These are phyloP conservation scores for Xanthorhoe designata DNA, from an alignment of 2,888 invertebrate species.

Conservation along the genomic window DNA sequence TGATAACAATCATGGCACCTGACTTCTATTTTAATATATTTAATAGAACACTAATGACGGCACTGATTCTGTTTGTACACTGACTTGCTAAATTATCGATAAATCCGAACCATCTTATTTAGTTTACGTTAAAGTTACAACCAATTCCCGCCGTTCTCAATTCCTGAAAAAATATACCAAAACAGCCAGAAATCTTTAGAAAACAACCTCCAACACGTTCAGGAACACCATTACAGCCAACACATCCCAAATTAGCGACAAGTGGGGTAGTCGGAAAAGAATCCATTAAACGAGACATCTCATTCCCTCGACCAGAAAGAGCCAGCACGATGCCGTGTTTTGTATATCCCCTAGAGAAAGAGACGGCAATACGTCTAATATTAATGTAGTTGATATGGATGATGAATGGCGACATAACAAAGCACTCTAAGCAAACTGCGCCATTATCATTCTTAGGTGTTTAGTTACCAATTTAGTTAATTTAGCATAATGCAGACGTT, in stretches of 20 bases:
- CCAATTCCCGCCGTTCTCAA: too few relatives aligned
- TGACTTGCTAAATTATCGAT: too few relatives aligned
- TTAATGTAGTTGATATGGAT: constrained; percentile 73
- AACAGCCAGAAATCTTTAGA: constrained; percentile 1
- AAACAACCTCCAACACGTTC: constrained; percentile 16
- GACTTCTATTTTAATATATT: too few relatives aligned
- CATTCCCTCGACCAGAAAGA: constrained; percentile 16
- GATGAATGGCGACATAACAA: constrained; percentile 82
- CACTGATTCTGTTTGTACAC: too few relatives aligned
- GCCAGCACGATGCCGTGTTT: constrained; percentile 6
- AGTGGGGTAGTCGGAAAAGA: constrained; percentile 32
- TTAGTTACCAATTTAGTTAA: constrained; percentile 67
- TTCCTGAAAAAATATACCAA: not conserved
- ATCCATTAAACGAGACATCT: constrained; percentile 32
- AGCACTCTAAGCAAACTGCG: constrained; percentile 77
- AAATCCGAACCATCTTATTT: too few relatives aligned
- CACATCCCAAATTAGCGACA: constrained; percentile 30
- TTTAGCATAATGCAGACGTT: constrained; percentile 52
- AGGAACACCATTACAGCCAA: constrained; percentile 15
- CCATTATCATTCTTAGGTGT: constrained; percentile 76
- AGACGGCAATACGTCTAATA: constrained; percentile 71
- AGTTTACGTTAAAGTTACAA: too few relatives aligned
- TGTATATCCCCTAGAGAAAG: not conserved
- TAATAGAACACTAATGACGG: too few relatives aligned
- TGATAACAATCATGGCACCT: too few relatives aligned